phyloP scores from a whole-genome alignment of 2,888 invertebrate genomes.

The Lochmaea capreae region DNA sequence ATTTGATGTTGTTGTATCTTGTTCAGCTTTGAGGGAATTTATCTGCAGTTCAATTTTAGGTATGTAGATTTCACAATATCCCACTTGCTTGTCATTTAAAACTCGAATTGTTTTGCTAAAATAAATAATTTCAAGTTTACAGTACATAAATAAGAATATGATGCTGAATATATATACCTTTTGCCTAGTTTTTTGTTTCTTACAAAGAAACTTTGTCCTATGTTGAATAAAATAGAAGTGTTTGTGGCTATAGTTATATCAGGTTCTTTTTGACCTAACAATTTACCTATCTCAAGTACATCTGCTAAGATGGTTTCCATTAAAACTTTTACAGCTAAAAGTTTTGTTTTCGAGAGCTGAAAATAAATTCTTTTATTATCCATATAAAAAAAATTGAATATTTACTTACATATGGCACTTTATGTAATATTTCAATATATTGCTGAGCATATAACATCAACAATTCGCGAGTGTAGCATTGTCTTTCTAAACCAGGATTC shows the following conservation, averaged over 20 bases:
- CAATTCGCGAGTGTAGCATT: constrained; percentile 42
- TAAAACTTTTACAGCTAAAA: constrained; percentile 40
- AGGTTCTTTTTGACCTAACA: neutral
- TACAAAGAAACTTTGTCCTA: constrained; percentile 46
- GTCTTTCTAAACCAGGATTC: constrained; percentile 29
- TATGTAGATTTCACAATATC: constrained; percentile 50
- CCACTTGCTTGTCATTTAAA: constrained; percentile 39
- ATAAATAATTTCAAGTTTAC: neutral
- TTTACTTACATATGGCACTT: constrained; percentile 39
- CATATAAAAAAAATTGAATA: neutral
- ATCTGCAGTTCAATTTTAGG: constrained; percentile 51
- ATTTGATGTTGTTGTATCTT: constrained; percentile 33
- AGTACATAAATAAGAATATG: too few species aligned
- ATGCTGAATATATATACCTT: constrained; percentile 27
- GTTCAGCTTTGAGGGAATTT: constrained; percentile 39
- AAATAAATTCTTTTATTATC: constrained; percentile 26
- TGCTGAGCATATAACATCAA: constrained; percentile 41
- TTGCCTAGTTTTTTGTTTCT: constrained; percentile 48
- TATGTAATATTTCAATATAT: constrained; percentile 41
- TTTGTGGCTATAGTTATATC: constrained; percentile 46
- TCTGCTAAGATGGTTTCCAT: constrained; percentile 49
- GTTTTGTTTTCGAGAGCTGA: constrained; percentile 30
- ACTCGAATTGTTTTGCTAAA: constrained; percentile 14
- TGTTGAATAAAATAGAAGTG: constrained; percentile 50
- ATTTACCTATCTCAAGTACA: constrained; percentile 46